Percentiles rank a stretch among this genome's conserved stretches.
phyloP scores from a whole-genome alignment of 1,140 invertebrate species.

The Hylyphantes graminicola region DNA sequence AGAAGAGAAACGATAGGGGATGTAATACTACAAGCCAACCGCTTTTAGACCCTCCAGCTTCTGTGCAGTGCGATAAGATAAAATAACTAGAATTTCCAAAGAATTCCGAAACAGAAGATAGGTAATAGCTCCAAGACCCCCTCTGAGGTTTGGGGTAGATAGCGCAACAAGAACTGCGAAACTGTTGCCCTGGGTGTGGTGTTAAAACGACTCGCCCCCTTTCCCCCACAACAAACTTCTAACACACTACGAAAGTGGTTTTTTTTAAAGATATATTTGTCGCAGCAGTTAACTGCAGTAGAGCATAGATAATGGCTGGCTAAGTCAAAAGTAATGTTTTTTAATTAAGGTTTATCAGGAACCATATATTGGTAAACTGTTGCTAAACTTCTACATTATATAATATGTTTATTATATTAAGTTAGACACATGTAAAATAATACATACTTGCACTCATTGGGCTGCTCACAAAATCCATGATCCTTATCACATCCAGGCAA shows the following conservation, averaged over 20 bases:
- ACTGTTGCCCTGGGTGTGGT: conserved; percentile 37
- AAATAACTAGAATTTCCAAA: conserved; percentile 26
- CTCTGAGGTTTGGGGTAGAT: conserved; percentile 32
- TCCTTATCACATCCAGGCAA: conserved; percentile 88
- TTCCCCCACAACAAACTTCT: background rate
- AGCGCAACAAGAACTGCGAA: conserved; percentile 18
- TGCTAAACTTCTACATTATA: no score
- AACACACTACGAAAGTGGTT: background rate
- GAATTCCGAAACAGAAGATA: conserved; percentile 44
- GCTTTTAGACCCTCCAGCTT: conserved; percentile 45
- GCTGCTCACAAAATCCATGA: conserved; percentile 90
- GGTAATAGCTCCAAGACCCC: conserved; percentile 52
- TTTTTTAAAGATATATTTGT: no score
- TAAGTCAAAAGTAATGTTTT: no score
- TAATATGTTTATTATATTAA: no score
- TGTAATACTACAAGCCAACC: background rate
- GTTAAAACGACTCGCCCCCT: background rate
- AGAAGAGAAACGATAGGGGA: background rate
- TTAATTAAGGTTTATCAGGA: no score
- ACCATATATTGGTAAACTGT: no score
- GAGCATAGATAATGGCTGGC: no score
- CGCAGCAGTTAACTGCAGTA: no score
- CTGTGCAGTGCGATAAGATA: conserved; percentile 50
- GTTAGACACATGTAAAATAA: background rate
- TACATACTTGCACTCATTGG: conserved; percentile 96